Evolutionary conservation across 2,797 vertebrate genomes (phyloP).

Genomic region (Meda fulgida): DNA sequence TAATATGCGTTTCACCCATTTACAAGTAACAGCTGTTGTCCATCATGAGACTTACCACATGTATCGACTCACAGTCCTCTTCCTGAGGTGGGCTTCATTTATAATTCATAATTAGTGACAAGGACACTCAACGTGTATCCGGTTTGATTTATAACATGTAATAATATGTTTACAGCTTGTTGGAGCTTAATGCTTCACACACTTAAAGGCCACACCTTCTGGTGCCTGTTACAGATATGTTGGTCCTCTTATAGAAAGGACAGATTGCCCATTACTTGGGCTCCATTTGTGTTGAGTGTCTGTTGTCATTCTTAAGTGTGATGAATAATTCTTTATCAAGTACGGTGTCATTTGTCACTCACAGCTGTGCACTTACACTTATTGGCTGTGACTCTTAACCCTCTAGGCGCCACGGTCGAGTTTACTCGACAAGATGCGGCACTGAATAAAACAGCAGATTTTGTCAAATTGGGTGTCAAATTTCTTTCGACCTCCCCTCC

Average conservation of each 20-base stretch:
- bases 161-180: constrained; percentile 21
- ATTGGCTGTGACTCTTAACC: constrained; percentile 15
- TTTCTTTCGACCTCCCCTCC: too few species aligned
- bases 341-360: constrained; percentile 37
- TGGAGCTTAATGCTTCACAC: constrained; percentile 29
- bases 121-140: constrained; percentile 62
- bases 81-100: constrained; percentile 71
- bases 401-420: too few species aligned
- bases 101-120: constrained; percentile 77
- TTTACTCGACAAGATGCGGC: too few species aligned
- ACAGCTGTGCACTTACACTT: constrained; percentile 45
- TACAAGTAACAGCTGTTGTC: constrained; percentile 16
- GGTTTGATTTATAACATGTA: constrained; percentile 63
- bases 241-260: constrained; percentile 7
- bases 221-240: constrained; percentile 14
- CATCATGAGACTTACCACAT: constrained; percentile 60
- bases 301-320: neutral
- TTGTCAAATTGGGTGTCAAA: too few species aligned
- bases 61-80: constrained; percentile 74
- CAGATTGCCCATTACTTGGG: constrained; percentile 25
- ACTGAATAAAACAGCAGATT: too few species aligned
- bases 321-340: constrained; percentile 42
- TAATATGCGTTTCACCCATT: constrained; percentile 14
- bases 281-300: constrained; percentile 21
- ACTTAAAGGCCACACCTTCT: constrained; percentile 51